Evolutionary conservation across 2,797 vertebrate species (phyloP).

Genomic region (Thaleichthys pacificus): DNA sequence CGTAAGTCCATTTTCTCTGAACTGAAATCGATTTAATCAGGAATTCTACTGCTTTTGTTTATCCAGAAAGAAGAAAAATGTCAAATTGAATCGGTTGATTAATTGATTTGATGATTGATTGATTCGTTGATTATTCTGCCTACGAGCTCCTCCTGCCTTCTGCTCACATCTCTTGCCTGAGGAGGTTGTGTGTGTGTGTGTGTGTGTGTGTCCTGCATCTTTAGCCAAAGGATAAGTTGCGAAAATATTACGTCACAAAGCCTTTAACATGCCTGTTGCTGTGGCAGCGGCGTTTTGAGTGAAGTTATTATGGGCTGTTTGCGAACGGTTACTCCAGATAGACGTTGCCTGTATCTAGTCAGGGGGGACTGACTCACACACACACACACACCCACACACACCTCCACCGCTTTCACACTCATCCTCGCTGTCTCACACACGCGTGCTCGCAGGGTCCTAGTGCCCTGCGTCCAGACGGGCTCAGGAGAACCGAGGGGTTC

Average conservation of each 20-base stretch:
- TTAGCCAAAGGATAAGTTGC: slow-evolving; percentile 72
- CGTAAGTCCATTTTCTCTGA: slow-evolving; percentile 46
- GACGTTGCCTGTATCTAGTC: slow-evolving; percentile 38
- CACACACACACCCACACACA: slow-evolving; percentile 46
- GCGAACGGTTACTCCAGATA: slow-evolving; percentile 57
- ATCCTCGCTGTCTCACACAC: slow-evolving; percentile 33
- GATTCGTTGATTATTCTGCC: slow-evolving; percentile 65
- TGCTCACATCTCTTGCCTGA: slow-evolving; percentile 65
- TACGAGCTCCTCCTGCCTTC: slow-evolving; percentile 71
- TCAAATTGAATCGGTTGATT: slow-evolving; percentile 64
- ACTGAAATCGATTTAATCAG: slow-evolving; percentile 36
- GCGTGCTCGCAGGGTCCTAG: slow-evolving; percentile 42
- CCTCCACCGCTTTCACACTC: slow-evolving; percentile 26
- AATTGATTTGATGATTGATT: slow-evolving; percentile 47
- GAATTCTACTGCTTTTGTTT: slow-evolving; percentile 44
- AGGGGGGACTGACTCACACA: slow-evolving; percentile 38
- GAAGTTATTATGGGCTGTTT: slow-evolving; percentile 34
- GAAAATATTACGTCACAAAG: slow-evolving; percentile 48
- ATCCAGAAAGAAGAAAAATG: slow-evolving; percentile 34
- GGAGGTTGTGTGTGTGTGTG: slow-evolving; percentile 33
- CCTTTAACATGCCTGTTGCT: slow-evolving; percentile 48
- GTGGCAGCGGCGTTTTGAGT: slow-evolving; percentile 46
- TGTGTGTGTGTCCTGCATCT: slow-evolving; percentile 46
- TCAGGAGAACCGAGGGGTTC: slow-evolving; percentile 34
- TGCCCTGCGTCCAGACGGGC: slow-evolving; percentile 36